These are phyloP conservation scores for Miltochrista miniata DNA, from an alignment of 2,888 invertebrate genomes.

Conservation along the genomic window DNA sequence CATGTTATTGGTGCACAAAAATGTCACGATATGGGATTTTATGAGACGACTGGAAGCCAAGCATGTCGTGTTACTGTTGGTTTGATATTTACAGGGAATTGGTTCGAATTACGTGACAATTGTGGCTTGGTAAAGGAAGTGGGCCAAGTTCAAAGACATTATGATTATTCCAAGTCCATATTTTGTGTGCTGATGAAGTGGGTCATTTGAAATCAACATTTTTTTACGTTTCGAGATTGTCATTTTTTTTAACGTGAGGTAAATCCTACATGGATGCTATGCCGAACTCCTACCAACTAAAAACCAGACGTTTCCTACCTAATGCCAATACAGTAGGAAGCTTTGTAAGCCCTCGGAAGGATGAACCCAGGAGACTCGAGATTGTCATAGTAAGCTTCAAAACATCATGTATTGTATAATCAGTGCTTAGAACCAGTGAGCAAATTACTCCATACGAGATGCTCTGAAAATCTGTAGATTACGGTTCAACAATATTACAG, in stretches of 20 bases:
- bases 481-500: neutral
- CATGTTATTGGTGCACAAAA: constrained; percentile 40
- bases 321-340: no score
- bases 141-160: neutral
- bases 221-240: neutral
- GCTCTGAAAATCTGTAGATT: neutral
- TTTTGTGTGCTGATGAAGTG: neutral
- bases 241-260: no score
- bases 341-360: no score
- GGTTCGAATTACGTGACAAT: neutral
- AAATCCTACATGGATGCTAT: no score
- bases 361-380: no score
- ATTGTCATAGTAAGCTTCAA: no score
- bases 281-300: no score
- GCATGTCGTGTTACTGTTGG: constrained; percentile 2
- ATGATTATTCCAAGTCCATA: neutral
- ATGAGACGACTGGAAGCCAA: constrained; percentile 15
- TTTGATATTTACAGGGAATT: constrained; percentile 1
- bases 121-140: neutral
- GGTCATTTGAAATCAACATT: no score
- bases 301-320: no score
- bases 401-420: neutral
- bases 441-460: neutral
- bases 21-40: constrained; percentile 36
- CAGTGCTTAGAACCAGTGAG: neutral